Evolutionary conservation across 2,797 vertebrate genomes (phyloP).

Genomic region (Nannoperca obscura): DNA sequence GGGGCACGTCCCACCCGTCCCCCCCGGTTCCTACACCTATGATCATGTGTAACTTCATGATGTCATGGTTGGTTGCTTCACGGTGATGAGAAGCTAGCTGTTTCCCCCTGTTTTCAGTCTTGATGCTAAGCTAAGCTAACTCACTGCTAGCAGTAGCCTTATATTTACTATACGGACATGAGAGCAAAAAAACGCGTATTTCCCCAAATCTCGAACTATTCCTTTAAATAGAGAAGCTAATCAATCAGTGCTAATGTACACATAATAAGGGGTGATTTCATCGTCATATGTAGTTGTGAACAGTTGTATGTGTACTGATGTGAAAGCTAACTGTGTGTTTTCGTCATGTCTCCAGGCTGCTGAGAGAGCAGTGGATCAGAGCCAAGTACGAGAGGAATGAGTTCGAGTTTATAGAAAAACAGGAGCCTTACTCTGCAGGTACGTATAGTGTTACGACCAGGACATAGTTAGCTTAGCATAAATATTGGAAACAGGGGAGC

Average conservation of each 20-base stretch:
- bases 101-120: background rate
- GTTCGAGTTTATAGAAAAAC: slow-evolving; percentile 91
- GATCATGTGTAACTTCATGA: too few relatives aligned
- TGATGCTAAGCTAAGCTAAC: background rate
- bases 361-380: slow-evolving; percentile 95
- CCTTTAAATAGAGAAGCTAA: background rate
- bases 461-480: background rate
- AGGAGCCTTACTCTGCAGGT: slow-evolving; percentile 96
- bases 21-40: too few relatives aligned
- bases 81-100: too few relatives aligned
- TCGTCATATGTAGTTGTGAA: background rate
- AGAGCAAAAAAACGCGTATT: background rate
- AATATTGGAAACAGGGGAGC: background rate
- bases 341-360: slow-evolving; percentile 82
- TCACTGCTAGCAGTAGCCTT: background rate
- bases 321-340: slow-evolving; percentile 34
- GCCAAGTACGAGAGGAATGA: slow-evolving; percentile 95
- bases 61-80: too few relatives aligned
- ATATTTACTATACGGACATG: background rate
- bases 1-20: too few relatives aligned
- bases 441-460: slow-evolving; percentile 7
- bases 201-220: background rate
- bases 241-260: background rate
- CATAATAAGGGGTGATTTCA: background rate
- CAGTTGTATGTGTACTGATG: slow-evolving; percentile 9